These are phyloP conservation scores for Theristicus caerulescens DNA, from an alignment of 2,113 vertebrate species.

Conservation along the genomic window DNA sequence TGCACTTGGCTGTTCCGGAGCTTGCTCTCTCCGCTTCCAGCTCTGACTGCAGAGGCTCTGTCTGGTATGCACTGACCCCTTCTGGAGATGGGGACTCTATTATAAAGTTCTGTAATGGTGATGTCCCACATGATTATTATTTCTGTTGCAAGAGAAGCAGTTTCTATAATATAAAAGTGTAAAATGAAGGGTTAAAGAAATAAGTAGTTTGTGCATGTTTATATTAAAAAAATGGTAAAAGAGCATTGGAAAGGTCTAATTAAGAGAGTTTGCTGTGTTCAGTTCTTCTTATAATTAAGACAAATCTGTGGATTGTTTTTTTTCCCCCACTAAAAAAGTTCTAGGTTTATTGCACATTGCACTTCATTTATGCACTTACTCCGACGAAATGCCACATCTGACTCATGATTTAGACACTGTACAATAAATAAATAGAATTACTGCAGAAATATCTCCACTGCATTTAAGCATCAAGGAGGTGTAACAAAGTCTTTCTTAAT, in stretches of 20 bases:
- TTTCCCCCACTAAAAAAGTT: not conserved
- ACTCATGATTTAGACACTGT: not conserved
- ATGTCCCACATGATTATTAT: not conserved
- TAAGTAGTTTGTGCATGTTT: not conserved
- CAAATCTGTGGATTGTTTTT: not conserved
- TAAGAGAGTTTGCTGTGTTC: not conserved
- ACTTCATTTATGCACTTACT: conserved; percentile 26
- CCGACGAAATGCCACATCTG: not conserved
- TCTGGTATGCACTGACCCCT: not conserved
- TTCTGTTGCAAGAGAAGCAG: not conserved
- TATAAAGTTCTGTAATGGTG: not conserved
- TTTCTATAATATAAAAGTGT: not conserved
- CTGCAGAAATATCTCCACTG: not conserved
- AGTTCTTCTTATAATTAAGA: conserved; percentile 13
- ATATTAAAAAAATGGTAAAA: not conserved
- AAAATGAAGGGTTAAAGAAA: not conserved
- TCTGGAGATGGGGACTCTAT: not conserved
- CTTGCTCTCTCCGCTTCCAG: not conserved
- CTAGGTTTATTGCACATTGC: not conserved
- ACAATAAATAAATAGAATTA: not conserved
- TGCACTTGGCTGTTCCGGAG: not conserved
- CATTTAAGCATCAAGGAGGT: not conserved
- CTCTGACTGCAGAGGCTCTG: not conserved
- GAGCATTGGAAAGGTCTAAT: not conserved
- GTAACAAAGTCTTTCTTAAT: not conserved